Base-by-base conservation (phyloP, 2,113 vertebrate species). In the Prunella fulvescens region DNA sequence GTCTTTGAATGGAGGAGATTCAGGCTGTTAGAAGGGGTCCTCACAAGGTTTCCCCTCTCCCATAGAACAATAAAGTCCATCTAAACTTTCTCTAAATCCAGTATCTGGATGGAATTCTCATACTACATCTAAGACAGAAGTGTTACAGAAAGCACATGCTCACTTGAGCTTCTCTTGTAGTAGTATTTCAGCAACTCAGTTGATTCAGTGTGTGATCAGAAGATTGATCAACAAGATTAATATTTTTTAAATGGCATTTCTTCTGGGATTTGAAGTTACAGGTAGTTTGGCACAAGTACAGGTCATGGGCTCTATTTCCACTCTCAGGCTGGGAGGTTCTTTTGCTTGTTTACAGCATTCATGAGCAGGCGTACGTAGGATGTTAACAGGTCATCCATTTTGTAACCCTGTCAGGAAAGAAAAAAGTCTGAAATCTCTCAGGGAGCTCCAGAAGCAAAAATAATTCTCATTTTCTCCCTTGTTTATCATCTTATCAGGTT, bases 321-420 rank as follows among this genome's bases (percentile, higher is more conserved):
- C 14, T 62, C 47, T 95, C 87, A 97, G 56, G 71, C 78, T 17
- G 92, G 74, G 62, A 95, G 76, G 57, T 40, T 98, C 84, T 97
- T 98, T 71, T 97, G 97, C 90, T 97, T 98, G 76, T 95, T 96
- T 9, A 97, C 92, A 58, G 74, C 93, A 17, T 76, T 97, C 97
- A 98, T 86, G 85, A 99, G 97, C 97, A 98, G 97, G 88, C 78
- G 98, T 58, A 99, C 98, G 0, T 99, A 99, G 2, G 99, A 99
- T 24, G 99, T 99, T 97, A 99, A 93, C 50, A 99, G 98, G 94
- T 99, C 99, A 3, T 99, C 99, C 98, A 99, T 99, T 98, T 99
- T 99, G 98, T 99, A 99, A 81, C 99, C 99, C 99, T 99, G 82
- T 94, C 26, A 42, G 54, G 56, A 90, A 81, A 97, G n/a, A 96